Base-by-base conservation (phyloP, 2,797 vertebrate genomes). In the Dryobates pubescens region DNA sequence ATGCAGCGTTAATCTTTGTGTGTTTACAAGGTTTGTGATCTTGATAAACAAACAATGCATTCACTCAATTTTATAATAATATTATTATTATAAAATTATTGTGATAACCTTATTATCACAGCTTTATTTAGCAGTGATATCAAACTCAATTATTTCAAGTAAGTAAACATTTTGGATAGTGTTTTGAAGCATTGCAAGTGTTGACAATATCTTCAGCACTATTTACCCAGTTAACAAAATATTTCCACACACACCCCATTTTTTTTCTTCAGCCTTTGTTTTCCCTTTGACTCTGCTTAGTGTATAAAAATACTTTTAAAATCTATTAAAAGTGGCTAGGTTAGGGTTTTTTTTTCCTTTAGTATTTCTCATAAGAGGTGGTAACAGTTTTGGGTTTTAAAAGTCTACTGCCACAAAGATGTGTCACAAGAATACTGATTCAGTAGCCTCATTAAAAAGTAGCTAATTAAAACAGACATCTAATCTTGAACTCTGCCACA, bases 381-480 rank as follows among this genome's bases (percentile, higher is more conserved):
- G 87, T 49, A 94, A 88, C 13, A 68, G 12, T 30, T 79, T 90
- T 49, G 51, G 56, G 9, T 81, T 91, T 89, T 72, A 91, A 88
- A 29, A 88, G 41, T 67, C 53, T 91, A 11, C 15, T 62, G 17
- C 29, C 72, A 67, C 71, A 56, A 95, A 83, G 34, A 32, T 62
- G 24, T 62, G 16, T 70, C 64, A 86, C 29, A 89, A 58, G 23
- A 94, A 88, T 47, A 51, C 29, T 7, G 3, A 77, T 47, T 76
- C 68, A 65, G 29, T 38, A 43, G 18, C 41, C 30, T 86, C 58
- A 45, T 86, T 81, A 91, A 79, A 79, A 88, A 90, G 61, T 38
- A 86, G 11, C 14, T 54, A 74, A 80, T 89, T 78, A 82, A 90
- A 78, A 65, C 14, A 73, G 47, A 36, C 27, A 24, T 8, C 17